These are phyloP conservation scores for Anoura caudifer DNA, from an alignment of 2,113 vertebrate genomes.

Conservation along the genomic window DNA sequence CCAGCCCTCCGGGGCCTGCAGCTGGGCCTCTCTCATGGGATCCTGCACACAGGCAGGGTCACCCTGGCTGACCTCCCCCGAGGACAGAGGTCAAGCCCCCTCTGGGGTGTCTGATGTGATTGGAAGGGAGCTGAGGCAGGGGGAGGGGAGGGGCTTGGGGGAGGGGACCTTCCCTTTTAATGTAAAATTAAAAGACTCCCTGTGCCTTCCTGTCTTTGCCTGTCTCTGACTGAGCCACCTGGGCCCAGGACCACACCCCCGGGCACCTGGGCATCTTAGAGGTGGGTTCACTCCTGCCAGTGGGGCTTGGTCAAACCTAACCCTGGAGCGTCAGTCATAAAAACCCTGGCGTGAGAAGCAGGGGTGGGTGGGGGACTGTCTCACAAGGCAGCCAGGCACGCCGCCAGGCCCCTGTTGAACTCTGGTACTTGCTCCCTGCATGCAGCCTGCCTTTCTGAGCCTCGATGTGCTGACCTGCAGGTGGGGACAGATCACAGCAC, in stretches of 20 bases:
- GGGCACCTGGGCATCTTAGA: neutral
- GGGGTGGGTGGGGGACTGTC: neutral
- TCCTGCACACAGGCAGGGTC: conserved; percentile 69
- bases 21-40: conserved; percentile 80
- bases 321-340: neutral
- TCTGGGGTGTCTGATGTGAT: conserved; percentile 63
- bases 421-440: neutral
- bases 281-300: neutral
- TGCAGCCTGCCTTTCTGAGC: neutral
- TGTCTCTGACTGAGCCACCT: neutral
- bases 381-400: neutral
- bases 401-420: neutral
- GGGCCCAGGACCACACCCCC: neutral
- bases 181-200: conserved; percentile 75
- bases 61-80: conserved; percentile 63
- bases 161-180: conserved; percentile 57
- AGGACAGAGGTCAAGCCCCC: conserved; percentile 77
- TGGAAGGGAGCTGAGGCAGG: conserved; percentile 54
- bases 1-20: conserved; percentile 76
- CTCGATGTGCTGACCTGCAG: neutral
- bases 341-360: neutral
- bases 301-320: neutral
- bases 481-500: neutral
- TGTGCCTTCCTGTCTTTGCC: neutral
- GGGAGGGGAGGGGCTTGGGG: neutral